Conservation (phyloP, 2,888 invertebrate species). For the Rhamnusium bicolor region DNA sequence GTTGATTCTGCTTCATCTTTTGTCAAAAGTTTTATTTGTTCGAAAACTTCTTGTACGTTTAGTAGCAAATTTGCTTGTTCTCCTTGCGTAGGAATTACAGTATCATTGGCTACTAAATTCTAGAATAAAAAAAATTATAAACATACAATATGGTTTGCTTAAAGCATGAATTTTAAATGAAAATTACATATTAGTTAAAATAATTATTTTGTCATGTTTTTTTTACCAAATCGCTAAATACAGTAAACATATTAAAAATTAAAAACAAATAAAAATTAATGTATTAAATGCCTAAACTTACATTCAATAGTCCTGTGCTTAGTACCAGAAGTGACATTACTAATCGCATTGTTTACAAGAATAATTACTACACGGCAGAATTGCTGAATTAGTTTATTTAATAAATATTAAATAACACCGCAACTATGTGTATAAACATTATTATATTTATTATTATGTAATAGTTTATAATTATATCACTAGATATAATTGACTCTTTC, state of each 20-base stretch:
- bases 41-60: constrained; percentile 63
- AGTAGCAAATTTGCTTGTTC: constrained; percentile 63
- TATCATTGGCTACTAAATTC: constrained; percentile 27
- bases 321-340: constrained; percentile 33
- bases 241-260: too few relatives aligned
- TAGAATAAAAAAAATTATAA: constrained; percentile 15
- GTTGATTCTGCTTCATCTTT: constrained; percentile 59
- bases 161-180: too few relatives aligned
- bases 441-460: constrained; percentile 9
- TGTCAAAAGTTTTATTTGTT: constrained; percentile 57
- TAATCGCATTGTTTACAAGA: constrained; percentile 17
- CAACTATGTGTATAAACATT: not conserved
- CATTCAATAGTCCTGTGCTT: constrained; percentile 31
- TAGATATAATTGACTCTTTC: not conserved
- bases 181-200: too few relatives aligned
- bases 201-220: too few relatives aligned
- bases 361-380: not conserved
- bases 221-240: too few relatives aligned
- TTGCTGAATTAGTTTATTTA: not conserved
- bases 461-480: not conserved
- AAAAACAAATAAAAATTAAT: too few relatives aligned
- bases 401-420: not conserved
- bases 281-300: constrained; percentile 29
- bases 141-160: not conserved
- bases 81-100: constrained; percentile 59